A percentile compares a stretch with the other conserved stretches of the same genome.
phyloP scores from a whole-genome alignment of 2,888 invertebrate species.

The Cosmorhoe ocellata region DNA sequence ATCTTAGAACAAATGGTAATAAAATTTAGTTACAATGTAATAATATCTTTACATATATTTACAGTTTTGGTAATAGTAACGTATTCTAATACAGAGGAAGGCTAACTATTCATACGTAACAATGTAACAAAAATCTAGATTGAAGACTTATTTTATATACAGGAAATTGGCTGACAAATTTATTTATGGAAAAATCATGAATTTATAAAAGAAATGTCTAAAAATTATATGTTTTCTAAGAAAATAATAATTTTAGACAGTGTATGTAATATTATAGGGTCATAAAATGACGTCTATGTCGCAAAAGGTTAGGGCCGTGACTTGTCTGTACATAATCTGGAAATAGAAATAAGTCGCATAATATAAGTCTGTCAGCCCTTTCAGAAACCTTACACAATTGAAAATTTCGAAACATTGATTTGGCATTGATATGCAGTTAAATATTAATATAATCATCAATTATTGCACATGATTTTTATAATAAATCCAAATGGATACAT shows the following conservation, averaged over 20 bases:
- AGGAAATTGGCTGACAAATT: constrained; percentile 33
- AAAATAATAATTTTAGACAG: too few species aligned
- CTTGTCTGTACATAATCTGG: too few species aligned
- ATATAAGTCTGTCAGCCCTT: constrained; percentile 19
- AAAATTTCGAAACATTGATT: constrained; percentile 64
- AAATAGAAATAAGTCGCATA: too few species aligned
- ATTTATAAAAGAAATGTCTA: background rate
- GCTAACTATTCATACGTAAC: constrained; percentile 73
- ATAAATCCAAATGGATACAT: constrained; percentile 53
- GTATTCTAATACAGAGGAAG: constrained; percentile 76
- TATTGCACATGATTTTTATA: constrained; percentile 71
- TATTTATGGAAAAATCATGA: constrained; percentile 6
- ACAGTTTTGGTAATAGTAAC: constrained; percentile 79
- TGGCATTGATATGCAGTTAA: constrained; percentile 76
- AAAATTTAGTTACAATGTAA: constrained; percentile 76
- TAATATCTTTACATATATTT: constrained; percentile 82
- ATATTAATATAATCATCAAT: constrained; percentile 60
- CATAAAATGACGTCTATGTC: too few species aligned
- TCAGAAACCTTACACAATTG: constrained; percentile 29
- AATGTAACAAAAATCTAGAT: constrained; percentile 67
- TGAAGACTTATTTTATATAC: constrained; percentile 58
- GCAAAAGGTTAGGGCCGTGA: too few species aligned
- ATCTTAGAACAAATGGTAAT: constrained; percentile 81
- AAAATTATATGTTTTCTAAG: too few species aligned
- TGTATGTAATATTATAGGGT: too few species aligned